Evolutionary conservation across 1,140 invertebrate genomes (phyloP).

Genomic region (Pachyrhynchus sulphureomaculatus): DNA sequence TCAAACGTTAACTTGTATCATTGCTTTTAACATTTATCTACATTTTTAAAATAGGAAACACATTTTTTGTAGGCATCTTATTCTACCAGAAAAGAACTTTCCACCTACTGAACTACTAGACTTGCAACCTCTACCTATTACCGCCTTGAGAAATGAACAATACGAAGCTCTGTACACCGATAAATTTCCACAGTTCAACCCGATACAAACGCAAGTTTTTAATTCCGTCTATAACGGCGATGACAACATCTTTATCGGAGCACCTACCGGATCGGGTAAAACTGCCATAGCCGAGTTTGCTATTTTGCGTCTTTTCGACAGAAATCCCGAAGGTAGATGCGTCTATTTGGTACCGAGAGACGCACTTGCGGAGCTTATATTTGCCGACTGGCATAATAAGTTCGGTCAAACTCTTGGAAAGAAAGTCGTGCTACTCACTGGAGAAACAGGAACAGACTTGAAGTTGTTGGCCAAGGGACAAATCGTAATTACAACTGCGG

Average conservation of each 20-base stretch:
- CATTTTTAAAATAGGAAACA: too few relatives aligned
- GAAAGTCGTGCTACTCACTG: constrained; percentile 92
- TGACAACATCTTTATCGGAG: constrained; percentile 98
- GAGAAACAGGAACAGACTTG: constrained; percentile 96
- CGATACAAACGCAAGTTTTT: constrained; percentile 99
- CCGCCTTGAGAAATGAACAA: constrained; percentile 77
- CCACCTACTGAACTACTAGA: constrained; percentile 98
- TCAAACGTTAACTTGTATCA: too few relatives aligned
- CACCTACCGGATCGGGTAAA: constrained; percentile 96
- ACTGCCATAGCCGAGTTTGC: constrained; percentile 97
- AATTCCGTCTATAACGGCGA: constrained; percentile 98
- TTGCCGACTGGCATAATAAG: constrained; percentile 87
- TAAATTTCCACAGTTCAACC: constrained; percentile 94
- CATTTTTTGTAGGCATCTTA: constrained; percentile 77
- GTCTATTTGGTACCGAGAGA: constrained; percentile 95
- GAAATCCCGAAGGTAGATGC: constrained; percentile 71
- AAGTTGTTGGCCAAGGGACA: constrained; percentile 91
- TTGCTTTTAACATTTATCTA: too few relatives aligned
- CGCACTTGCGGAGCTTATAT: constrained; percentile 88
- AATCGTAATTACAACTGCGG: constrained; percentile 94
- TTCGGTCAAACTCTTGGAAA: constrained; percentile 80
- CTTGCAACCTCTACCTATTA: constrained; percentile 91
- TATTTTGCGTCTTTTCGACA: constrained; percentile 83
- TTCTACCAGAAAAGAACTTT: constrained; percentile 96
- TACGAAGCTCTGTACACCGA: constrained; percentile 87